Conservation (phyloP, 2,888 invertebrate species). For the Eucriotettix oculatus region DNA sequence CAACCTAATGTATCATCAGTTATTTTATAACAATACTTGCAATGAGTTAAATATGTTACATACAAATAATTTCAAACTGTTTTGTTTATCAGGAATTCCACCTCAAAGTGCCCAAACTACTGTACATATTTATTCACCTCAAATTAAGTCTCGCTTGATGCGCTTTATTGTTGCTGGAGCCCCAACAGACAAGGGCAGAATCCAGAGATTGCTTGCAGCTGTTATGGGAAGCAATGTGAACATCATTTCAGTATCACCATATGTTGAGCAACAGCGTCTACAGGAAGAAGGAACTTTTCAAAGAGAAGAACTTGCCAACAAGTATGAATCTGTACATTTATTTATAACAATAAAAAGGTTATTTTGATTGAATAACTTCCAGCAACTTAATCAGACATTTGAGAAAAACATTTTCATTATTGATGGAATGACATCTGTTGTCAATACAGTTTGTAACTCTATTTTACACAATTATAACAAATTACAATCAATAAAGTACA, state of each 20-base stretch:
- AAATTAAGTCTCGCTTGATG: slow-evolving; percentile 55
- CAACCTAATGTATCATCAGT: no score
- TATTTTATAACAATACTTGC: no score
- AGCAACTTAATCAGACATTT: no score
- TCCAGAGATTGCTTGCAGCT: slow-evolving; percentile 57
- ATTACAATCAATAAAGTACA: no score
- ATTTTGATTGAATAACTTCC: no score
- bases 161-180: slow-evolving; percentile 67
- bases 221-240: slow-evolving; percentile 66
- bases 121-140: slow-evolving; percentile 63
- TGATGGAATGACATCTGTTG: no score
- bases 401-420: no score
- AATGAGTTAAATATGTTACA: no score
- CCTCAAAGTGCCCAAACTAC: slow-evolving; percentile 53
- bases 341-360: no score
- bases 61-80: no score
- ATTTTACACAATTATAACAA: no score
- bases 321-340: not conserved
- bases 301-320: not conserved
- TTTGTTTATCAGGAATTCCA: slow-evolving; percentile 41
- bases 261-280: not conserved
- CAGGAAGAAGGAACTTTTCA: not conserved
- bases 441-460: no score
- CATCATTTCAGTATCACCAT: slow-evolving; percentile 26
- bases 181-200: slow-evolving; percentile 52